Evolutionary conservation across 2,888 invertebrate genomes (phyloP).

Genomic region (Ypsolopha sequella): DNA sequence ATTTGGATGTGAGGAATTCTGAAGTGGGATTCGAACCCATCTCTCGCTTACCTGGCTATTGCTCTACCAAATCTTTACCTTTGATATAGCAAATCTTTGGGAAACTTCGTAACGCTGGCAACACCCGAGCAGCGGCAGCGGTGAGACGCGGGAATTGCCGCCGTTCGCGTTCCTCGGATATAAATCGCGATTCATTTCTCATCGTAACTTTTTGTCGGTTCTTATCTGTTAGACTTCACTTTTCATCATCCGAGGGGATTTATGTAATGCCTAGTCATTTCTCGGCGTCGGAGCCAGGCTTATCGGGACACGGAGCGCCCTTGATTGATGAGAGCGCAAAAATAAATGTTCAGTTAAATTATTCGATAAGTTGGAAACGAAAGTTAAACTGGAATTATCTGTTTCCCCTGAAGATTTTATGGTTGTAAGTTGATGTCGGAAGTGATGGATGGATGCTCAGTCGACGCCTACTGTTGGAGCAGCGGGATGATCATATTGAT

Average conservation of each 20-base stretch:
- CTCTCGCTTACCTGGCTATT: too few species aligned
- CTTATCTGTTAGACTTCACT: slow-evolving; percentile 73
- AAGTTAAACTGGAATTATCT: slow-evolving; percentile 73
- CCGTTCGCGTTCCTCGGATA: slow-evolving; percentile 24
- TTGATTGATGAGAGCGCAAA: slow-evolving; percentile 73
- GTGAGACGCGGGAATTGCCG: neutral
- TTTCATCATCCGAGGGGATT: slow-evolving; percentile 73
- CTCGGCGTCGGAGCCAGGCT: slow-evolving; percentile 70
- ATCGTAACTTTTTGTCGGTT: slow-evolving; percentile 73
- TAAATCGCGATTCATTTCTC: slow-evolving; percentile 73
- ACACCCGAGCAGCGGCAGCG: neutral
- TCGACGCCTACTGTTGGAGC: neutral
- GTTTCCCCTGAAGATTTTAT: slow-evolving; percentile 65
- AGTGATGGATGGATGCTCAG: slow-evolving; percentile 51
- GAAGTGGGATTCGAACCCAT: too few species aligned
- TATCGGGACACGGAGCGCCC: slow-evolving; percentile 64
- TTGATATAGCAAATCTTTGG: too few species aligned
- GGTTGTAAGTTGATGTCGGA: slow-evolving; percentile 58
- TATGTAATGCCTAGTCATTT: slow-evolving; percentile 74
- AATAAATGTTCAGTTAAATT: slow-evolving; percentile 73
- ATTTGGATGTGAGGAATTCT: too few species aligned
- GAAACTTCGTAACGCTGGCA: too few species aligned
- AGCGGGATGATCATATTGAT: neutral
- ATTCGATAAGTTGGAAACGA: slow-evolving; percentile 73
- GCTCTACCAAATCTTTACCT: too few species aligned